These are phyloP conservation scores for Ephialtes manifestator DNA, from an alignment of 2,888 invertebrate species.

Conservation along the genomic window DNA sequence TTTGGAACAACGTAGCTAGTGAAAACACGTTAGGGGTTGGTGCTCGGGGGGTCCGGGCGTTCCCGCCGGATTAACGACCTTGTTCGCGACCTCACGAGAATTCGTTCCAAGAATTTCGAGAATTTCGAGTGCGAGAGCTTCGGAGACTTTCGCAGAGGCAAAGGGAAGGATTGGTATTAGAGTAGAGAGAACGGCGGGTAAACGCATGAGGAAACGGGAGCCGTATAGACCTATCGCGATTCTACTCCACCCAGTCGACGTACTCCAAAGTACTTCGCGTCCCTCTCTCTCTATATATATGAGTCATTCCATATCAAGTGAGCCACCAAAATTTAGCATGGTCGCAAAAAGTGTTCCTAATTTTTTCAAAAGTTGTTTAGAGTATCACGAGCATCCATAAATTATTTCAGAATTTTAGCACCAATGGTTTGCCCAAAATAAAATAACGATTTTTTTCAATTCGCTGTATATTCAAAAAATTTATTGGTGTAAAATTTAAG, in stretches of 20 bases:
- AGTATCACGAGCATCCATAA: too few relatives aligned
- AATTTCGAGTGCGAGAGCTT: constrained; percentile 36
- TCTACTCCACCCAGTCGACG: constrained; percentile 41
- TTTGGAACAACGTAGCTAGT: constrained; percentile 37
- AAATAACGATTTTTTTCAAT: too few relatives aligned
- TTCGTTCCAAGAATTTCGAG: constrained; percentile 63
- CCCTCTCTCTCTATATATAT: neutral
- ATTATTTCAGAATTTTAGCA: too few relatives aligned
- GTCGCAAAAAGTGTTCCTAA: too few relatives aligned
- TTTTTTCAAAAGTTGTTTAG: too few relatives aligned
- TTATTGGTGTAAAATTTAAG: too few relatives aligned
- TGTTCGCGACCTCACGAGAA: constrained; percentile 65
- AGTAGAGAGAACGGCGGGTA: neutral
- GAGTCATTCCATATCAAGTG: too few relatives aligned
- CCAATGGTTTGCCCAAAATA: too few relatives aligned
- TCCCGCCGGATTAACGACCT: constrained; percentile 65
- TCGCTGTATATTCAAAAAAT: too few relatives aligned
- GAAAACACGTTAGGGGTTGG: constrained; percentile 64
- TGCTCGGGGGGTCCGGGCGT: constrained; percentile 22
- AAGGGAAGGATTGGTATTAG: neutral
- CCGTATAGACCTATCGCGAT: constrained; percentile 5
- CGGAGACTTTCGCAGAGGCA: constrained; percentile 3
- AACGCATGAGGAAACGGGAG: constrained; percentile 12
- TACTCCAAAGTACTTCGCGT: constrained; percentile 9
- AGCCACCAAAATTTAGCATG: too few relatives aligned